A percentile compares a stretch with the other conserved stretches of the same genome.
These are phyloP conservation scores for Chromobotia macracanthus DNA, from an alignment of 2,797 vertebrate genomes.

Conservation along the genomic window DNA sequence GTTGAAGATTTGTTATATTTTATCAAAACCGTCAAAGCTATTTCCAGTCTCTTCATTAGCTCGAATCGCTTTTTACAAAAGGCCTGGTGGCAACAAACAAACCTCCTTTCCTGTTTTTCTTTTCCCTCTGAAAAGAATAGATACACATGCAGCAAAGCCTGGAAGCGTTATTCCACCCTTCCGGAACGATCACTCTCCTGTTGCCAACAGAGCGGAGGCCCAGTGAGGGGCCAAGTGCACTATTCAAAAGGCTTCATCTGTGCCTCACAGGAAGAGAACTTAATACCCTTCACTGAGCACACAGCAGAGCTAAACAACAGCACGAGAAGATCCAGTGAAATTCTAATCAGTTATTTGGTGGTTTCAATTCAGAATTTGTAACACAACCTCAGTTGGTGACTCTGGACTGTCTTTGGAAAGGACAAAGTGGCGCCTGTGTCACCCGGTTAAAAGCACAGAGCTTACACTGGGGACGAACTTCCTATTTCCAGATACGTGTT, in stretches of 20 bases:
- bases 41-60: not conserved
- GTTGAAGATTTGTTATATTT: slow-evolving; percentile 1
- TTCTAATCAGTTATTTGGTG: slow-evolving; percentile 44
- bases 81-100: slow-evolving; percentile 33
- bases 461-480: not conserved
- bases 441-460: not conserved
- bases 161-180: slow-evolving; percentile 59
- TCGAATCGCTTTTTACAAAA: slow-evolving; percentile 31
- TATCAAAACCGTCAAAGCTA: not conserved
- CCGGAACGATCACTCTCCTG: slow-evolving; percentile 56
- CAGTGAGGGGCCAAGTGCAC: slow-evolving; percentile 65
- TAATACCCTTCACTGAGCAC: slow-evolving; percentile 54
- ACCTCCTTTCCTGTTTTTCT: slow-evolving; percentile 47
- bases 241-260: slow-evolving; percentile 47
- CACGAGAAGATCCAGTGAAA: slow-evolving; percentile 15
- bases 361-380: slow-evolving; percentile 20
- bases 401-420: not conserved
- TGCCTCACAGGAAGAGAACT: slow-evolving; percentile 59
- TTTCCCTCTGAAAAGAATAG: slow-evolving; percentile 44
- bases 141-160: slow-evolving; percentile 38
- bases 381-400: not conserved
- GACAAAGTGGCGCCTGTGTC: not conserved
- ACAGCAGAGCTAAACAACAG: slow-evolving; percentile 47
- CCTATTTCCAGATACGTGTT: slow-evolving; percentile 1
- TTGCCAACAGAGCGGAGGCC: slow-evolving; percentile 74